A percentile compares a stretch with the other conserved stretches of the same genome.
These are phyloP conservation scores for Harpagifer antarcticus DNA, from an alignment of 2,797 vertebrate genomes.

Conservation along the genomic window DNA sequence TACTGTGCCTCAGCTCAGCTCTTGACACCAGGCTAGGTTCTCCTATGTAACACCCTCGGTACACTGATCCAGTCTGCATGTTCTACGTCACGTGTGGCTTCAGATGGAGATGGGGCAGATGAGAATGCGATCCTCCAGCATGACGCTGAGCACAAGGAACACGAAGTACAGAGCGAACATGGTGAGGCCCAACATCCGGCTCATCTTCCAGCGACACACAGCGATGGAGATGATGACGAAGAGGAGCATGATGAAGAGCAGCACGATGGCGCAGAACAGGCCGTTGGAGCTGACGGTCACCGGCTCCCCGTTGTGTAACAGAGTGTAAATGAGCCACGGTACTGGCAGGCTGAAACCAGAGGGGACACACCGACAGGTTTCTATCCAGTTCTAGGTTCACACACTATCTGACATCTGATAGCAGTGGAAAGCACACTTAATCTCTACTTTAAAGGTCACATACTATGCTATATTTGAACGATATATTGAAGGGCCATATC, in stretches of 20 bases:
- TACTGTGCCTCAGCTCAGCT: conserved; percentile 23
- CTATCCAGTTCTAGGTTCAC: not conserved
- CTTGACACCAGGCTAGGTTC: conserved; percentile 2
- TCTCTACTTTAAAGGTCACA: no score
- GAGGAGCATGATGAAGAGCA: conserved; percentile 96
- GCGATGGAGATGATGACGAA: conserved; percentile 95
- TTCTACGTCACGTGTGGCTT: not conserved
- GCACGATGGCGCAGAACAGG: conserved; percentile 94
- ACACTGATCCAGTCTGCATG: not conserved
- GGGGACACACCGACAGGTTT: not conserved
- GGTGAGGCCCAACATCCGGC: conserved; percentile 90
- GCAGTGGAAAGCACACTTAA: not conserved
- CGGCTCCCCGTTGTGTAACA: conserved; percentile 82
- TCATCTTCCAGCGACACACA: conserved; percentile 93
- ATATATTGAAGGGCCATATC: no score
- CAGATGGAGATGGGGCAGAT: conserved; percentile 90
- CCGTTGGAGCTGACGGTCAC: conserved; percentile 94
- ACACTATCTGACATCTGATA: not conserved
- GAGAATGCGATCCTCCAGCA: conserved; percentile 93
- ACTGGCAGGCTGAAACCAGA: conserved; percentile 87
- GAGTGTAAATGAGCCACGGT: conserved; percentile 91
- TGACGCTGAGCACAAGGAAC: conserved; percentile 93
- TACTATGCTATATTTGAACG: no score
- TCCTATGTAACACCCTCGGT: conserved; percentile 19
- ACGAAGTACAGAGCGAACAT: conserved; percentile 96